Base-by-base conservation (phyloP, 2,113 vertebrate species). In the Micromys minutus region DNA sequence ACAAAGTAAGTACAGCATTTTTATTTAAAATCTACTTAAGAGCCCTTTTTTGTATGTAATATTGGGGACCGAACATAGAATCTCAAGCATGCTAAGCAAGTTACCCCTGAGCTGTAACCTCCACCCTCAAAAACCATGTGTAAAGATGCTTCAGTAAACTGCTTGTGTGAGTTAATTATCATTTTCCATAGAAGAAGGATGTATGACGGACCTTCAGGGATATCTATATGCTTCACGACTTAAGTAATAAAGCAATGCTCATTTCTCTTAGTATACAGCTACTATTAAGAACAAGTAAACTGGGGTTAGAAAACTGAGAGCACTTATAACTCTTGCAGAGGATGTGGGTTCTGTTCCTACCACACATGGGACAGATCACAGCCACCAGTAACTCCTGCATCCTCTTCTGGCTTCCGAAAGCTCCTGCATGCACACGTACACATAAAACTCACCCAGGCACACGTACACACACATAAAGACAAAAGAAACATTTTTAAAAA, bases 101-200 rank as follows among this genome's bases (percentile, higher is more conserved):
- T 39, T 87, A 17, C 24, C 67, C 55, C 22, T 55, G 36, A 50
- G 50, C 50, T 57, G 6, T 42, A 31, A 17, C 1, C 9, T 9
- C 34, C 22, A 55, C 22, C 85, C 67, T 72, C 50, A 39, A 29
- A 55, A 88, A 7, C 34, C 63, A 10, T 69, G 31, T 34, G 22
- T 45, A 52, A 26, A 31, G 42, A 75, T 81, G 26, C 55, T 72
- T 96, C 19, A 76, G 3, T 72, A 80, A 93, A 85, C 61, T 45
- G 5, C 29, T n/a, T n/a, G n/a, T n/a, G n/a, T n/a, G n/a, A n/a
- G n/a, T n/a, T n/a, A n/a, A n/a, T 71, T 67, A 55, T 72, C 7
- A 91, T 79, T 96, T 96, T 95, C 39, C 76, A 83, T 52, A 21
- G 45, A 75, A 84, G 80, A 76, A 77, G 55, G 39, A 45, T 45